These are phyloP conservation scores for Prosopocoilus inquinatus DNA, from an alignment of 2,888 invertebrate species.

Conservation along the genomic window DNA sequence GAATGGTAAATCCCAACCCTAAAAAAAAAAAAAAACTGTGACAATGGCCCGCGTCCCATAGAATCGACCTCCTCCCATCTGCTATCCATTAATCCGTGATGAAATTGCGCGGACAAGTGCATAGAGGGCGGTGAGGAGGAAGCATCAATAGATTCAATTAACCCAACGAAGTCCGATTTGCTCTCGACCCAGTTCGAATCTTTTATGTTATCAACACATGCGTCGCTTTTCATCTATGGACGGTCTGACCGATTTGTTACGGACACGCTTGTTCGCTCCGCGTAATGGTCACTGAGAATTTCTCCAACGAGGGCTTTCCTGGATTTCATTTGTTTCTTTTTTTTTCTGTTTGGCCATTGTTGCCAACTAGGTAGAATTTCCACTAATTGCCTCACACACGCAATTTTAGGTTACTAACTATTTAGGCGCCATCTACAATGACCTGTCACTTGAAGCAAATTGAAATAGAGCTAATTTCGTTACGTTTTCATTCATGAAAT, in stretches of 20 bases:
- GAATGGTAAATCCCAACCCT: not conserved
- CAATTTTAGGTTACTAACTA: no score
- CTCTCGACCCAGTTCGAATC: not conserved
- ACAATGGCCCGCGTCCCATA: not conserved
- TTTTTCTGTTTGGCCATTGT: no score
- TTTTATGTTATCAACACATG: not conserved
- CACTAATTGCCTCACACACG: no score
- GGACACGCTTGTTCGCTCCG: not conserved
- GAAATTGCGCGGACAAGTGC: conserved; percentile 10
- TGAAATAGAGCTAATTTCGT: no score
- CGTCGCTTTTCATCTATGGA: no score
- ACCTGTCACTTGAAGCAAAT: no score
- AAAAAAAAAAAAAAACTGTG: not conserved
- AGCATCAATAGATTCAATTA: conserved; percentile 27
- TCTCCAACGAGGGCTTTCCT: no score
- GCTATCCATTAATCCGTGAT: not conserved
- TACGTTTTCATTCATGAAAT: no score
- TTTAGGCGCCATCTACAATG: no score
- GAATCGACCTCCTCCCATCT: not conserved
- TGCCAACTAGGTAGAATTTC: no score
- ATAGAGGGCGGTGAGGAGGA: conserved; percentile 21
- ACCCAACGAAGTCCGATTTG: conserved; percentile 11
- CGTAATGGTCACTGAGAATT: not conserved
- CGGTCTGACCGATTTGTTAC: conserved; percentile 1
- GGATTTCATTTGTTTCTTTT: no score